Base-by-base conservation (phyloP, 1,140 invertebrate genomes). In the Teleopsis dalmanni region DNA sequence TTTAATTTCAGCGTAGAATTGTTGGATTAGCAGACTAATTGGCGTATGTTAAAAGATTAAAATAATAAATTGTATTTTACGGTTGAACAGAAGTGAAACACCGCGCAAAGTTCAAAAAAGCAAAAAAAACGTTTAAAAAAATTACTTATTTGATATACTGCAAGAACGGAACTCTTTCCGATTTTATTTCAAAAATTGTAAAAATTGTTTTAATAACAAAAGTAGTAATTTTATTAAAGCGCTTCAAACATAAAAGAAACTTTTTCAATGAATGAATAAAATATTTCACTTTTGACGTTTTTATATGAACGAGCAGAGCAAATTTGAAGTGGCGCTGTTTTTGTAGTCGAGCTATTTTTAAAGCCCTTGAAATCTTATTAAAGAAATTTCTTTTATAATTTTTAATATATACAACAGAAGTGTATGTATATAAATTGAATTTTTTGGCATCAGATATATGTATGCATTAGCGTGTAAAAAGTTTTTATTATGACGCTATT, bases 351-450 rank as follows among this genome's bases (percentile, higher is more conserved):
- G 23, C 40, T 42, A 42, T 42, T 42, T 27, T 26, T 42, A 42
- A 42, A 42, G 40, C 40, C 40, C 40, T 42, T 42, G 40, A 42
- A 42, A 42, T n/a, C n/a, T n/a, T n/a, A n/a, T n/a, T n/a, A 47
- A 47, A 31, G 4, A 47, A 37, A 26, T 47, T n/a, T n/a, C n/a
- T n/a, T n/a, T n/a, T n/a, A n/a, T n/a, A n/a, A n/a, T n/a, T n/a
- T n/a, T n/a, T n/a, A n/a, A n/a, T n/a, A n/a, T n/a, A n/a, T n/a
- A n/a, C n/a, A n/a, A n/a, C n/a, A n/a, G n/a, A n/a, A n/a, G n/a
- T n/a, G n/a, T n/a, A n/a, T n/a, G n/a, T n/a, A n/a, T n/a, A n/a
- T n/a, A n/a, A n/a, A n/a, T n/a, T n/a, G n/a, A n/a, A n/a, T n/a
- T n/a, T n/a, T n/a, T n/a, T n/a, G n/a, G n/a, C n/a, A n/a, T n/a